Base-by-base conservation (phyloP, 2,113 vertebrate species). In the Lepus europaeus region DNA sequence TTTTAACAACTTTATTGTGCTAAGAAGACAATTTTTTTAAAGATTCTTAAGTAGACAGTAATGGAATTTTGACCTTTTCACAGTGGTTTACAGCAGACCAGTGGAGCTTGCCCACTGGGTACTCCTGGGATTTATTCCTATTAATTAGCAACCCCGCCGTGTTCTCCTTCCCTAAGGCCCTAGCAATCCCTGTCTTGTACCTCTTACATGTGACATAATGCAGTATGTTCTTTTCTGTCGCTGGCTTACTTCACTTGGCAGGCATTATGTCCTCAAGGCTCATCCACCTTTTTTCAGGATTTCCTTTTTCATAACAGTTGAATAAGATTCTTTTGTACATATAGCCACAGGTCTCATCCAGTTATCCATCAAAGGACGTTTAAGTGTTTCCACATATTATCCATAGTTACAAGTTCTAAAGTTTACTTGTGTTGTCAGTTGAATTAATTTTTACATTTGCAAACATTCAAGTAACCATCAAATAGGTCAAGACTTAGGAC, bases 121-220 rank as follows among this genome's bases (percentile, higher is more conserved):
- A n/a, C 23, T 27, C 25, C 11, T 89, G n/a, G 22, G 83, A 45
- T 78, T 92, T 9, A 17, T 49, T 45, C 5, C 3, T 9, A 4
- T 11, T 82, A 16, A 19, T 89, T 63, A 53, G 8, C 5, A 51
- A 14, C 5, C 12, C 14, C 13, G 1, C 0, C 20, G 45, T 27
- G 19, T 5, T 31, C 9, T 7, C 22, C 19, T 2, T 33, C 2
- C 0, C 20, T 2, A 1, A 27, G 49, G 4, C 16, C 11, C n/a
- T 78, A 29, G 3, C 1, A 49, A 61, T 0, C 10, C 19, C 12
- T 3, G 7, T 64, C 25, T 83, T 33, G 8, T 33, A 70, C 3
- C 2, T 76, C 29, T 11, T 25, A 17, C 69, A 63, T 19, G 20
- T 93, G 49, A 2, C 90, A 31, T 82, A 73, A 33, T 13, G 6